Evolutionary conservation across 2,113 vertebrate species (phyloP), one percentile per base, ranked within the genome.

Genomic region (mouse (Mus musculus)): DNA sequence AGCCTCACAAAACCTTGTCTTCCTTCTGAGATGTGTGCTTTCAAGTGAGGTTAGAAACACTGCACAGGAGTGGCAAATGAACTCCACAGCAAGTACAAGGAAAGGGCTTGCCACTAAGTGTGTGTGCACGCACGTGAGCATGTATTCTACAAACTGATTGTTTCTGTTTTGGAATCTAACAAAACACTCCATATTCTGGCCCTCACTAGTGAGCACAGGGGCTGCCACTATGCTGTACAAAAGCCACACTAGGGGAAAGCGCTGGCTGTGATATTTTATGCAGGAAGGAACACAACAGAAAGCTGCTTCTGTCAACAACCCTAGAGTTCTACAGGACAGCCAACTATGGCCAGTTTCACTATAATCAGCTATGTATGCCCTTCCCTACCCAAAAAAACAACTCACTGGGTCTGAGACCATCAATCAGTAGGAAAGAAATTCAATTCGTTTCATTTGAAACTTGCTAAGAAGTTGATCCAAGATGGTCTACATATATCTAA

Each of bases 11-110:
- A 96, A 56, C 49, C 56, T 24, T 73, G 69, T 89, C 46, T 73
- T 88, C 89, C 84, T 96, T 87, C 91, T 84, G 80, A 91, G 26
- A 73, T 7, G 4, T 76, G 88, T 39, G 22, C 75, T 97, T 95
- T 94, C 84, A 67, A 95, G 80, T 36, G 81, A 91, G 56, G 54
- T 87, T 95, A 42, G 92, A 90, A 81, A 71, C 92, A 88, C 8
- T 39, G 56, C 42, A 67, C 20, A 16, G 52, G 87, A 87, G 46
- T 63, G 28, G 71, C 90, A 97, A 82, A 49, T 96, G 22, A 76
- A 76, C 91, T 97, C 95, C 88, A 89, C 97, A 97, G 90, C 24
- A 78, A 61, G 17, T 26, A 24, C 17, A 16, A 36, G 67, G 67
- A 72, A 20, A 20, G 33, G 71, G 9, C 71, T 72, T n/a, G 36